Conservation (phyloP, 2,797 vertebrate genomes). For the Rhynchonycteris naso region DNA sequence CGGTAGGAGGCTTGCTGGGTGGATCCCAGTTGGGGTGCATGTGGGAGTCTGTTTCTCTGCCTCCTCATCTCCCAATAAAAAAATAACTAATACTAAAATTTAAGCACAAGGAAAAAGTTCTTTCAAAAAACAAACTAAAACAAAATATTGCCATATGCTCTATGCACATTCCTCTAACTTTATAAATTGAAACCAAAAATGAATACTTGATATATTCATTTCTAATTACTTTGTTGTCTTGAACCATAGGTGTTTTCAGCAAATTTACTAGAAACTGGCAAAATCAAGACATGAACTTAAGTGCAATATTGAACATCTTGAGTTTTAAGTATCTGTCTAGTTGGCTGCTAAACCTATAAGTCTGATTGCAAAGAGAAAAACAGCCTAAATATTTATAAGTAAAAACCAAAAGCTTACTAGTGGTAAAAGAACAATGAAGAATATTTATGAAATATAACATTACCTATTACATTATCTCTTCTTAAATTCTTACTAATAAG, state of each 20-base stretch:
- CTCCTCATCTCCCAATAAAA: too few relatives aligned
- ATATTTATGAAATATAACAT: not conserved
- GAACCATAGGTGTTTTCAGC: not conserved
- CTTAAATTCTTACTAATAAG: constrained; percentile 4
- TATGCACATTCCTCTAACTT: not conserved
- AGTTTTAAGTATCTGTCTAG: not conserved
- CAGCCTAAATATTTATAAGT: not conserved
- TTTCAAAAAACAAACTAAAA: not conserved
- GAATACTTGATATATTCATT: not conserved
- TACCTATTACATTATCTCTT: constrained; percentile 2
- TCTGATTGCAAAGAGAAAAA: not conserved
- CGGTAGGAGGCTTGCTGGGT: too few relatives aligned
- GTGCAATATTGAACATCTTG: not conserved
- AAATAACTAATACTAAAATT: constrained; percentile 19
- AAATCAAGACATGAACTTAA: not conserved
- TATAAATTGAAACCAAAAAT: constrained; percentile 38
- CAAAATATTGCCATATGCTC: not conserved
- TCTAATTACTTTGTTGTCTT: not conserved
- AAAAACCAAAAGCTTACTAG: not conserved
- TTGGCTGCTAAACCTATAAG: not conserved
- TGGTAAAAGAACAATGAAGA: constrained; percentile 33
- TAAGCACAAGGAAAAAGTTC: not conserved
- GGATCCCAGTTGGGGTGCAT: too few relatives aligned
- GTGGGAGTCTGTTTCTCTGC: too few relatives aligned
- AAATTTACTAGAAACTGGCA: not conserved